Percentiles rank a stretch among this genome's conserved stretches.
phyloP scores from a whole-genome alignment of 1,140 invertebrate genomes.

The Parapsyche elsis region DNA sequence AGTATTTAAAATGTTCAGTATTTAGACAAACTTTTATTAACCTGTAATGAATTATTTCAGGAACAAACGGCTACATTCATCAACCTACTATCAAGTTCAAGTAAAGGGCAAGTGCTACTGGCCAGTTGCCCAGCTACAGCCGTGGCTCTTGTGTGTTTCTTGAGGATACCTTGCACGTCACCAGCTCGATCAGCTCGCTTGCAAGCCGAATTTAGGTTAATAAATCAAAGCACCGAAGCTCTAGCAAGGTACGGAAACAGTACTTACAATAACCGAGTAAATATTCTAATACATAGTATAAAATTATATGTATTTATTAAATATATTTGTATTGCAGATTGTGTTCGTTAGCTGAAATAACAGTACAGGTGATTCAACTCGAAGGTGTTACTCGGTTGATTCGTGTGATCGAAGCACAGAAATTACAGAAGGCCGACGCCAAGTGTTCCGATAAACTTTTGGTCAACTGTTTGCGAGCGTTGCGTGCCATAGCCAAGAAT shows the following conservation, averaged over 20 bases:
- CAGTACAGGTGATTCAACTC: constrained; percentile 78
- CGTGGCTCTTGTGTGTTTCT: constrained; percentile 80
- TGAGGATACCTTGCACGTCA: constrained; percentile 74
- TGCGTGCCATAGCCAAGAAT: constrained; percentile 68
- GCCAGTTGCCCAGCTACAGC: constrained; percentile 71
- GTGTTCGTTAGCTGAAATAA: constrained; percentile 78
- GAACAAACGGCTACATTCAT: constrained; percentile 88
- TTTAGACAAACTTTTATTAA: background rate
- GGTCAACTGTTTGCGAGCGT: constrained; percentile 67
- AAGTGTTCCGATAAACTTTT: constrained; percentile 65
- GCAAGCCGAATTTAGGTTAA: constrained; percentile 78
- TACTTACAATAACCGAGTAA: background rate
- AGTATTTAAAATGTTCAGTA: background rate
- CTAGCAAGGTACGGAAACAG: constrained; percentile 73
- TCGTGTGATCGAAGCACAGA: constrained; percentile 75
- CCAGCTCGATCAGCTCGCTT: constrained; percentile 66
- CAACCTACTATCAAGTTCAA: constrained; percentile 80
- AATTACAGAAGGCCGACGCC: constrained; percentile 61
- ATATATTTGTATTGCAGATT: constrained; percentile 67
- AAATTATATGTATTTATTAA: constrained; percentile 31
- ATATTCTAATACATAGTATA: no score
- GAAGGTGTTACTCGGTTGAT: constrained; percentile 82
- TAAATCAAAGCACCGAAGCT: constrained; percentile 87
- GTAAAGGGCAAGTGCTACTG: constrained; percentile 72
- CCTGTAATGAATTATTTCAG: constrained; percentile 65